Evolutionary conservation across 1,140 invertebrate species (phyloP).

Genomic region (Leptoteleia sp.): DNA sequence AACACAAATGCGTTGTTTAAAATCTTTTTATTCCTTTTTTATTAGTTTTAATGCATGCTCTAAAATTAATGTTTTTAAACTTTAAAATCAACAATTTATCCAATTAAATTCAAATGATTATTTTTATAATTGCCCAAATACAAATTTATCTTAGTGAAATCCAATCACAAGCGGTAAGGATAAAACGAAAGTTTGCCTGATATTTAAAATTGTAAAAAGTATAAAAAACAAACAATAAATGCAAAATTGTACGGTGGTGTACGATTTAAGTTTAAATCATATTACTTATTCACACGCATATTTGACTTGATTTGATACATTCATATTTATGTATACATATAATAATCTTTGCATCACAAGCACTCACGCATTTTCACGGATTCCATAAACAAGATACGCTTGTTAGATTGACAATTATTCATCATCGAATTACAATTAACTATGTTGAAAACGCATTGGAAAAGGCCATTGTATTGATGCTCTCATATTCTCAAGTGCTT

Average conservation of each 20-base stretch:
- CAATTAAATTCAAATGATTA: not conserved
- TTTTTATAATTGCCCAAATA: not conserved
- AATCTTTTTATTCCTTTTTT: constrained; percentile 9
- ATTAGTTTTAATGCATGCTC: constrained; percentile 32
- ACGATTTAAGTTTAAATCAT: constrained; percentile 5
- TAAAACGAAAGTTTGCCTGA: not conserved
- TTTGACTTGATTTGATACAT: constrained; percentile 40
- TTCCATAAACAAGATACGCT: constrained; percentile 27
- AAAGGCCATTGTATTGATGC: constrained; percentile 62
- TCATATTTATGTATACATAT: constrained; percentile 44
- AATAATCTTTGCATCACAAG: constrained; percentile 29
- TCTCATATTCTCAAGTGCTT: constrained; percentile 24
- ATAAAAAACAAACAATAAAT: constrained; percentile 33
- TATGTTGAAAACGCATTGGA: constrained; percentile 51
- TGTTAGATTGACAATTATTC: constrained; percentile 23
- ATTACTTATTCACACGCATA: constrained; percentile 33
- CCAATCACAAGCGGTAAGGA: not conserved
- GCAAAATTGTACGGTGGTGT: constrained; percentile 7
- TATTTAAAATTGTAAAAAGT: constrained; percentile 5
- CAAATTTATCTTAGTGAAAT: not conserved
- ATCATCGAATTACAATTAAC: constrained; percentile 32
- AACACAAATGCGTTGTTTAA: not conserved
- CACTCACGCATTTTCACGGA: constrained; percentile 3
- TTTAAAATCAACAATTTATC: not conserved
- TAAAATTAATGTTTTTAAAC: constrained; percentile 30